Conservation (phyloP, 2,797 vertebrate species). For the Tiaroga cobitis region DNA sequence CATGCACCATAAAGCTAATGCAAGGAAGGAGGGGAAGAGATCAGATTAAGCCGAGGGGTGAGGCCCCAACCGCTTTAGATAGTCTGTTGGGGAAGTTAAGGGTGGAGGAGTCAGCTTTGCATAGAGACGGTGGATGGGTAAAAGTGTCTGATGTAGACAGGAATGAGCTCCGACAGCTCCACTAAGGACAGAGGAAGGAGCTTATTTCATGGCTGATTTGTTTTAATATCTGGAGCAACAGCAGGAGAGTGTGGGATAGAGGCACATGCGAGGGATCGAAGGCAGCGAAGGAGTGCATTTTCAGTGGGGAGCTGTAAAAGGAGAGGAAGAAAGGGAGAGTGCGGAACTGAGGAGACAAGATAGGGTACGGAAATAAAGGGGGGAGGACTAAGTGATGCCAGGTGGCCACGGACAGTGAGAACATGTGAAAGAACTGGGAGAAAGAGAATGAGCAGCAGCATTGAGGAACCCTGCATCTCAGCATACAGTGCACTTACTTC, state of each 20-base stretch:
- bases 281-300: conserved; percentile 40
- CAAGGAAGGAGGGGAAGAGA: conserved; percentile 25
- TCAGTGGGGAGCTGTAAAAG: conserved; percentile 42
- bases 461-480: neutral
- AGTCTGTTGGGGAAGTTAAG: conserved; percentile 34
- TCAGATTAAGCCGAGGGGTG: conserved; percentile 38
- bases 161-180: conserved; percentile 75
- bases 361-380: conserved; percentile 30
- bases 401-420: conserved; percentile 44
- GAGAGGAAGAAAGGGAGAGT: conserved; percentile 45
- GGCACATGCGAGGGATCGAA: conserved; percentile 44
- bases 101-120: conserved; percentile 35
- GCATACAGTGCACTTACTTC: neutral
- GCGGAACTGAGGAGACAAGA: conserved; percentile 42
- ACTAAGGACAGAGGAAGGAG: conserved; percentile 78
- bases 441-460: neutral
- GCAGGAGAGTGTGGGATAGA: conserved; percentile 61
- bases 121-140: conserved; percentile 61
- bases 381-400: conserved; percentile 39
- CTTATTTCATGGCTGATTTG: conserved; percentile 86
- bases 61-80: conserved; percentile 30
- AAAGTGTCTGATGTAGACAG: conserved; percentile 70
- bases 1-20: conserved; percentile 30
- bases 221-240: conserved; percentile 78
- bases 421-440: conserved; percentile 15